Conservation (phyloP, 1,140 invertebrate genomes). For the Trachelipus rathkii region DNA sequence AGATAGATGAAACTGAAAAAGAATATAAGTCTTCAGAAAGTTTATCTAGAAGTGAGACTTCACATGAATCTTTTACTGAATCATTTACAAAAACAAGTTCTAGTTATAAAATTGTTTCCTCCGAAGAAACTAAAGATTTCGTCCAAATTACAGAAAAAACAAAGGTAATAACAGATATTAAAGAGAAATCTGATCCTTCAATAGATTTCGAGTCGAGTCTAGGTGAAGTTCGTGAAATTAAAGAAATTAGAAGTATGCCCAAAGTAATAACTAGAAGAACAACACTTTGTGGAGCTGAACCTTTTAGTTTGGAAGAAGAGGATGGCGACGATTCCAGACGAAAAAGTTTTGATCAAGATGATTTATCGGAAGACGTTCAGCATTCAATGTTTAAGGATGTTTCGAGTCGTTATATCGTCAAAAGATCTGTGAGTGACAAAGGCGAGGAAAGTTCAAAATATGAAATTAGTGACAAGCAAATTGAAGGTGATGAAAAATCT, state of each 20-base stretch:
- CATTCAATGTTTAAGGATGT: not conserved
- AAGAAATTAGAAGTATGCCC: not conserved
- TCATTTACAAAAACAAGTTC: slow-evolving; percentile 21
- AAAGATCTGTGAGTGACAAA: slow-evolving; percentile 3
- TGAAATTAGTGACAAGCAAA: not conserved
- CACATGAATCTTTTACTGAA: not conserved
- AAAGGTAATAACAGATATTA: not conserved
- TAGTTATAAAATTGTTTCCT: not conserved
- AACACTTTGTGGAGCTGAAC: slow-evolving; percentile 26
- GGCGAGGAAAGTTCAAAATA: not conserved
- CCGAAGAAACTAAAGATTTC: slow-evolving; percentile 17
- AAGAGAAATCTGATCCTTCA: slow-evolving; percentile 4
- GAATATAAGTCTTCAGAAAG: slow-evolving; percentile 13
- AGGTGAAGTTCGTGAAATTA: too few relatives aligned
- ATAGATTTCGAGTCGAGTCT: too few relatives aligned
- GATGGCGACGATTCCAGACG: slow-evolving; percentile 22
- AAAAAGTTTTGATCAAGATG: slow-evolving; percentile 3
- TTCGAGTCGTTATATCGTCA: not conserved
- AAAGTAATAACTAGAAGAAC: slow-evolving; percentile 26
- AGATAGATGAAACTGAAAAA: too few relatives aligned
- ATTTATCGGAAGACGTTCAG: not conserved
- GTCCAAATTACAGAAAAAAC: slow-evolving; percentile 14
- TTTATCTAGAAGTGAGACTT: slow-evolving; percentile 7
- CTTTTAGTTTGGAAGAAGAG: slow-evolving; percentile 19
- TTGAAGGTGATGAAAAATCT: not conserved